Base-by-base conservation (phyloP, 2,888 invertebrate species). In the Microdon myrmicae region DNA sequence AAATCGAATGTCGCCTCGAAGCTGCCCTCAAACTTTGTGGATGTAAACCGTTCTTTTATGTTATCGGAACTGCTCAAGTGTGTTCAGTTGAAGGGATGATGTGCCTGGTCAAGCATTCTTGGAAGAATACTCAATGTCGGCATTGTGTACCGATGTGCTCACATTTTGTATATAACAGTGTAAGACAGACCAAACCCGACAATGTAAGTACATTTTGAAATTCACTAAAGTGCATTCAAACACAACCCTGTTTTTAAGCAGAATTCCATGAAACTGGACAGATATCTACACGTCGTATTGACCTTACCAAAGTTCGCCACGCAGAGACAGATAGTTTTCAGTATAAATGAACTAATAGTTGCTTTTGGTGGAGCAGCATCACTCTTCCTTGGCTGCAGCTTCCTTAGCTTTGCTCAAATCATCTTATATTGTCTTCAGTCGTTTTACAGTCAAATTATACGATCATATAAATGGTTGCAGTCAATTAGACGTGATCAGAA, bases 331-430 rank as follows among this genome's bases (percentile, higher is more conserved):
- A 77, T 78, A 4, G 73, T 78, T 5, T 78, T 78, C 28, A 78
- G 78, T 35, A 70, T 71, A 13, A 77, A 78, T 70, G 77, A 78
- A 56, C 51, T 78, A 61, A 68, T 78, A 28, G 74, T 79, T 59
- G 75, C 78, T 2, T 72, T 79, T 53, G 79, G 79, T 26, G 79
- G 79, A 5, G 76, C 78, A 4, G 74, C 77, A 37, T 75, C 77
- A n/a, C 68, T 79, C 3, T 79, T 78, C 68, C 64, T 79, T 14
- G 79, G 79, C n/a, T 76, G 78, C 34, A 79, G 77, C 64, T 77
- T 79, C 44, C 71, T 79, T 47, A 78, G 75, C 48, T 44, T 73
- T 10, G 53, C 69, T 22, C 68, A 71, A 47, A 53, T 69, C 17
- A 3, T 61, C 6, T 54, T 34, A 26, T 68, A 25, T 41, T 43